Base-by-base conservation (phyloP, 2,888 invertebrate species). In the Xanthorhoe designata region DNA sequence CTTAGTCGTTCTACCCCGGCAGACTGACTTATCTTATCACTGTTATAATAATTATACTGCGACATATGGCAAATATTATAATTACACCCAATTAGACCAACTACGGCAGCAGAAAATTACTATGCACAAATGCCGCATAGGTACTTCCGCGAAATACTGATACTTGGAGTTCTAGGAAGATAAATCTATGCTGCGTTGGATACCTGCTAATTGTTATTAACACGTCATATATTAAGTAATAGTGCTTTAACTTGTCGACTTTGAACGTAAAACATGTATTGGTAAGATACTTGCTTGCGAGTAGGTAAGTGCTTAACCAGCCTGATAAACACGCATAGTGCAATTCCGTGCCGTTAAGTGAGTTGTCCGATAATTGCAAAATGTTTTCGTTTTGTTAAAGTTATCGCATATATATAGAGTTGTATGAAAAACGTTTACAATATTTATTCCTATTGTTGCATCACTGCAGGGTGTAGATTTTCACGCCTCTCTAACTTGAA, bases 101-200 rank as follows among this genome's bases (percentile, higher is more conserved):
- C 18, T 10, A 42, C 38, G 47, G 15, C 7, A 45, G 13, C 29
- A 32, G 55, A 13, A 60, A 64, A 60, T 45, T 55, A 52, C 53
- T 50, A 58, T 49, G 50, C 42, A 49, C 50, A 53, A 17, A 15
- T 15, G 13, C 17, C 3, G 32, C 18, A 29, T 13, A n/a, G n/a
- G n/a, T n/a, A 42, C 49, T 64, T 64, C 64, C 64, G 59, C 55
- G 60, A 60, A 55, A 32, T 50, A 38, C 45, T 45, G 18, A 50
- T 42, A 52, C 53, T 61, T 45, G 45, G 52, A 29, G 53, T 47
- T 61, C 60, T 47, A 49, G 54, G 61, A 61, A 61, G 49, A 61
- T 13, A 49, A n/a, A 47, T 53, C 42, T 47, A 17, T 9, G 17
- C 42, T 18, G n/a, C n/a, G n/a, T n/a, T 45, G 17, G 53, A 24